Evolutionary conservation across 2,113 vertebrate genomes (phyloP).

Genomic region (Corythoichthys intestinalis): DNA sequence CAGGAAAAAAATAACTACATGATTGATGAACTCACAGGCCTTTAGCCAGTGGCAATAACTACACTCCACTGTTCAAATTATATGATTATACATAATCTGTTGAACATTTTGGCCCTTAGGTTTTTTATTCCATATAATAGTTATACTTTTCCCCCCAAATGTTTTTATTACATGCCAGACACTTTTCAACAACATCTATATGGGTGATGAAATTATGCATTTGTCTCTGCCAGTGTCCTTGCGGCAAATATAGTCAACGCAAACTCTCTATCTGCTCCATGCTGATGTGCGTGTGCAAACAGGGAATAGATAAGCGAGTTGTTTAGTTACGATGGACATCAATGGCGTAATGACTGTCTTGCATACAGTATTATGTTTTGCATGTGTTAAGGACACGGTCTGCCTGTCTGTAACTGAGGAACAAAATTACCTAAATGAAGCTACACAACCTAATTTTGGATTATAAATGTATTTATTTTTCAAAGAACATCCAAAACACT

Average conservation of each 20-base stretch:
- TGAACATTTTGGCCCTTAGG: too few species aligned
- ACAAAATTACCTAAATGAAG: neutral
- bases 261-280: constrained; percentile 46
- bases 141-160: neutral
- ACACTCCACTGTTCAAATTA: too few species aligned
- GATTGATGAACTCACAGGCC: too few species aligned
- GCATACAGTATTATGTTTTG: constrained; percentile 25
- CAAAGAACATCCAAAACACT: constrained; percentile 1
- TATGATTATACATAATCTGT: too few species aligned
- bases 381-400: constrained; percentile 38
- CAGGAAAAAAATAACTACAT: too few species aligned
- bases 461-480: constrained; percentile 5
- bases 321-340: constrained; percentile 37
- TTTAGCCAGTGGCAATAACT: too few species aligned
- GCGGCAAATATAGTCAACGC: constrained; percentile 60
- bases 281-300: constrained; percentile 57
- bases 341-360: constrained; percentile 54
- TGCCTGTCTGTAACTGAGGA: neutral
- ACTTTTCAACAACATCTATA: constrained; percentile 47
- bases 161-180: neutral
- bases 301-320: constrained; percentile 43
- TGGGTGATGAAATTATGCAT: constrained; percentile 42
- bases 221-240: constrained; percentile 50
- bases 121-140: neutral
- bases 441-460: neutral